Evolutionary conservation across 2,113 vertebrate genomes (phyloP), one percentile per base, ranked within the genome.

Genomic region (Zapus hudsonius): DNA sequence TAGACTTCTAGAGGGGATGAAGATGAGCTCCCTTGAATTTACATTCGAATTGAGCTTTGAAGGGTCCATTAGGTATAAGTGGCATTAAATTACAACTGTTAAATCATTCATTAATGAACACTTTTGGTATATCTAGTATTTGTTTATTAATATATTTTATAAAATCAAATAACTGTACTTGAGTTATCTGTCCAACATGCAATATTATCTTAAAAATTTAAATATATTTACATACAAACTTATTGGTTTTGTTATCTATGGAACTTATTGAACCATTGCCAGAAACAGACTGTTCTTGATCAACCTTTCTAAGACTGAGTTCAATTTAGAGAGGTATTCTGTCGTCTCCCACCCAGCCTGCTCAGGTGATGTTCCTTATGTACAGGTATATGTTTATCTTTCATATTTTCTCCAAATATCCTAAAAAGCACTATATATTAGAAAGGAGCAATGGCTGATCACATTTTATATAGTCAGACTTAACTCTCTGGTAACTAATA

Each of bases 401-500:
- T 79, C 88, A 4, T 47, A 7, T 0, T 76, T 78, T 87, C 70
- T 17, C 64, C 73, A 6, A 91, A 64, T 61, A 19, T 59, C 11
- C 29, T 93, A 7, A 78, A 64, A n/a, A 95, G n/a, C 7, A 36
- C 0, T 73, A 38, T 13, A 36, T 67, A 6, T 38, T 87, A 80
- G 7, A 82, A 95, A 78, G n/a, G 6, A 31, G 2, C 8, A 78
- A 13, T 36, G 13, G 38, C 25, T 92, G 67, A 84, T 25, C 3
- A 57, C 27, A 90, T 63, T 83, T 73, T 36, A 92, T 55, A 92
- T 64, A 78, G 63, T 75, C 40, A 73, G 13, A 90, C 4, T 76
- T 64, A 63, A 59, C 63, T 9, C 1, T 61, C 44, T 83, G 22
- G 25, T n/a, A 17, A 69, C 42, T 72, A 73, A 8, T 33, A 17